phyloP scores from a whole-genome alignment of 2,113 vertebrate species.

The Tamias sibiricus region DNA sequence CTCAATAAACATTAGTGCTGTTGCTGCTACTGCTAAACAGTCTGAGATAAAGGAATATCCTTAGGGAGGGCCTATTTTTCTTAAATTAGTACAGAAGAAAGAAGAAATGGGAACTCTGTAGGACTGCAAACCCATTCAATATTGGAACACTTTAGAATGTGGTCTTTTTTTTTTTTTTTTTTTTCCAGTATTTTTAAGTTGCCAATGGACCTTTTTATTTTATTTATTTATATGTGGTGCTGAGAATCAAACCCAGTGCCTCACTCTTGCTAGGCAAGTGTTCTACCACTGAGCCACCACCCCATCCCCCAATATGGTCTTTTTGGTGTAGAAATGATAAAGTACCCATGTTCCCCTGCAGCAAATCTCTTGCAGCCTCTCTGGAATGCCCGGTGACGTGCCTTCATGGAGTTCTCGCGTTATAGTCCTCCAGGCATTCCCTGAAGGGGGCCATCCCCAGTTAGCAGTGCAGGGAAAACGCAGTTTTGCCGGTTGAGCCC shows the following conservation, averaged over 20 bases:
- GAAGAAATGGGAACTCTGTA: not conserved
- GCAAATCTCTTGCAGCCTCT: not conserved
- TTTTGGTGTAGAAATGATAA: not conserved
- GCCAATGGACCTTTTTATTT: too few relatives aligned
- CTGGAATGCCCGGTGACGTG: not conserved
- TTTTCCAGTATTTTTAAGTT: too few relatives aligned
- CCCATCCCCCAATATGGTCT: not conserved
- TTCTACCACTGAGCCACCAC: too few relatives aligned
- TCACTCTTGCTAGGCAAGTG: too few relatives aligned
- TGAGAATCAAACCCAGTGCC: too few relatives aligned
- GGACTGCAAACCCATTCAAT: not conserved
- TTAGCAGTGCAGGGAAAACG: not conserved
- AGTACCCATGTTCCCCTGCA: too few relatives aligned
- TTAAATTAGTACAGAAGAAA: not conserved
- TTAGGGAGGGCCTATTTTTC: not conserved
- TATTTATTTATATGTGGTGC: too few relatives aligned
- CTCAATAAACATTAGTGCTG: not conserved
- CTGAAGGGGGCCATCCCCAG: not conserved
- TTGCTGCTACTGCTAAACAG: not conserved
- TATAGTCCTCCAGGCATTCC: not conserved
- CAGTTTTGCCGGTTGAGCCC: not conserved
- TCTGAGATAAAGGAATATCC: not conserved
- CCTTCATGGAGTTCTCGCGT: not conserved
- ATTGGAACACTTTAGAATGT: not conserved
- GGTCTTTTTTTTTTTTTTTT: not conserved